Evolutionary conservation across 1,140 invertebrate genomes (phyloP).

Genomic region (Atta cephalotes): DNA sequence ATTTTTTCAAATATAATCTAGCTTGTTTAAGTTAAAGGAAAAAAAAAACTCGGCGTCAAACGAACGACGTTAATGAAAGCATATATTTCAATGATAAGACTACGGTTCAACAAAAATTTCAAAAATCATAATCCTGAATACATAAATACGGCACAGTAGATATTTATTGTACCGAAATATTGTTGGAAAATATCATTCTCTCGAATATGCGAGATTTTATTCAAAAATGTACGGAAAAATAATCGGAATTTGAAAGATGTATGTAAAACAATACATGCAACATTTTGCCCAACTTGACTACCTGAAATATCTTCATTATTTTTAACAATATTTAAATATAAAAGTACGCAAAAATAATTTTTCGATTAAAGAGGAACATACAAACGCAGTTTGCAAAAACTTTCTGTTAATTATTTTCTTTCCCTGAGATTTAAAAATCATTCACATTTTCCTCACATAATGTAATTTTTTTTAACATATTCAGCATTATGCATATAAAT

Average conservation of each 20-base stretch:
- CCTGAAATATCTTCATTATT: constrained; percentile 12
- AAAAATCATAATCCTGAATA: constrained; percentile 44
- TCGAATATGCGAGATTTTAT: constrained; percentile 13
- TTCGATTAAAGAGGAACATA: neutral
- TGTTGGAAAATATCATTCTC: constrained; percentile 39
- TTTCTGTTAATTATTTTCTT: neutral
- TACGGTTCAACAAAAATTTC: neutral
- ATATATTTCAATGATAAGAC: neutral
- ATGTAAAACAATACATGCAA: neutral
- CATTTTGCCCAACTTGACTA: constrained; percentile 4
- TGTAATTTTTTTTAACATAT: neutral
- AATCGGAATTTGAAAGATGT: constrained; percentile 33
- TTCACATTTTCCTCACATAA: neutral
- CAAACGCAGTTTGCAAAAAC: neutral
- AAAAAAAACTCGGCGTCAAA: neutral
- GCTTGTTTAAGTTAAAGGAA: neutral
- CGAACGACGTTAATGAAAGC: neutral
- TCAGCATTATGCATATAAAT: neutral
- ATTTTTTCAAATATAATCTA: neutral
- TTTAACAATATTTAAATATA: neutral
- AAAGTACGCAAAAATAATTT: neutral
- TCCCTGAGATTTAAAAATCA: neutral
- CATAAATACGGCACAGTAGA: neutral
- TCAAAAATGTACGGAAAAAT: constrained; percentile 11
- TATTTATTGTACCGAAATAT: constrained; percentile 42